These are phyloP conservation scores for Hypselothyrea guttata DNA, from an alignment of 2,888 invertebrate species.

Conservation along the genomic window DNA sequence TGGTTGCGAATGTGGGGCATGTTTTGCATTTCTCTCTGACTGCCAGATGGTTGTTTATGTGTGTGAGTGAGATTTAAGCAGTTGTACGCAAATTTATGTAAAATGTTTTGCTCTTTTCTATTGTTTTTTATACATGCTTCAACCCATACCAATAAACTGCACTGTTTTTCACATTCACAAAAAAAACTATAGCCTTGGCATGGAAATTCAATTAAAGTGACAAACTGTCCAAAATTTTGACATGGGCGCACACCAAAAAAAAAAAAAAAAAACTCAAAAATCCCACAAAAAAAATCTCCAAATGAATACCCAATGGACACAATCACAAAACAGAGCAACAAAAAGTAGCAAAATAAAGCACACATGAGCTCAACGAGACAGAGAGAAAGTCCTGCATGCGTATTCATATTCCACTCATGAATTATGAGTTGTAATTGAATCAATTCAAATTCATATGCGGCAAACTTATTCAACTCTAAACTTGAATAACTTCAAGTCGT, in stretches of 20 bases:
- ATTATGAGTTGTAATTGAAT: constrained; percentile 73
- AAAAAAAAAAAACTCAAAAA: constrained; percentile 11
- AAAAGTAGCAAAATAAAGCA: constrained; percentile 22
- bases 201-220: constrained; percentile 78
- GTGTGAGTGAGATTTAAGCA: constrained; percentile 61
- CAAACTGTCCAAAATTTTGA: constrained; percentile 78
- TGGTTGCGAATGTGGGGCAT: constrained; percentile 48
- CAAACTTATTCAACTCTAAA: constrained; percentile 8
- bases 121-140: constrained; percentile 10
- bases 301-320: constrained; percentile 73
- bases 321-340: constrained; percentile 56
- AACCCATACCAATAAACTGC: constrained; percentile 39
- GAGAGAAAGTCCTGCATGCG: constrained; percentile 39
- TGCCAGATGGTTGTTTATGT: constrained; percentile 14
- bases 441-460: constrained; percentile 26
- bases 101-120: constrained; percentile 32
- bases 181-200: constrained; percentile 53
- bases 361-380: constrained; percentile 19
- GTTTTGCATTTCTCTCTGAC: constrained; percentile 57
- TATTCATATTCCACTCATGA: constrained; percentile 68
- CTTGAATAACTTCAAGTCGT: constrained; percentile 20
- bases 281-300: constrained; percentile 25
- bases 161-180: constrained; percentile 23
- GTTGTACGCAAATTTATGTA: constrained; percentile 64
- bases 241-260: constrained; percentile 52